Evolutionary conservation across 2,113 vertebrate genomes (phyloP).

Genomic region (Arizona elegans): DNA sequence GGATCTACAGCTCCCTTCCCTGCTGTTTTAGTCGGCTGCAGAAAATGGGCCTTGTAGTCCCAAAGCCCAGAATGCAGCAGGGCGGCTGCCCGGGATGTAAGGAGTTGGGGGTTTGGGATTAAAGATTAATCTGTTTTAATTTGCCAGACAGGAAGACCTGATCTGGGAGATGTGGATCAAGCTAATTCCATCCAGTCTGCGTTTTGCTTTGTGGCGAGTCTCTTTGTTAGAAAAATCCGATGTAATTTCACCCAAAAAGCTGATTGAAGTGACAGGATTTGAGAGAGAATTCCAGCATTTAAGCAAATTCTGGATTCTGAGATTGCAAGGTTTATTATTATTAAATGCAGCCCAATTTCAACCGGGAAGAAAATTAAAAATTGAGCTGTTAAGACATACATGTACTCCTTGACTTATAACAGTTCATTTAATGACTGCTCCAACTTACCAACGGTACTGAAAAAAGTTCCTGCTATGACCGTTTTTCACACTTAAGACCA

Average conservation of each 20-base stretch:
- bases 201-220: not conserved
- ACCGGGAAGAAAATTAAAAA: not conserved
- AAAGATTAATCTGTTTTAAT: not conserved
- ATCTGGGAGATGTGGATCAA: not conserved
- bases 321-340: not conserved
- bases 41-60: not conserved
- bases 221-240: not conserved
- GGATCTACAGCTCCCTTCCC: not conserved
- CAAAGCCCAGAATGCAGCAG: not conserved
- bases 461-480: too few relatives aligned
- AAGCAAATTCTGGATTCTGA: conserved; percentile 16
- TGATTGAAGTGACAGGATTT: not conserved
- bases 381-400: not conserved
- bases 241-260: not conserved
- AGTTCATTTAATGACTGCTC: too few relatives aligned
- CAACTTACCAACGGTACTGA: too few relatives aligned
- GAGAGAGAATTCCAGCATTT: not conserved
- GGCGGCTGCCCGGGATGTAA: not conserved
- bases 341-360: not conserved
- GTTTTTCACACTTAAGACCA: too few relatives aligned
- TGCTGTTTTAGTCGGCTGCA: not conserved
- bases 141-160: not conserved
- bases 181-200: not conserved
- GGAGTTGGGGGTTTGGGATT: not conserved
- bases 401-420: too few relatives aligned